These are phyloP conservation scores for Aleiodes alternator DNA, from an alignment of 2,888 invertebrate genomes.

Conservation along the genomic window DNA sequence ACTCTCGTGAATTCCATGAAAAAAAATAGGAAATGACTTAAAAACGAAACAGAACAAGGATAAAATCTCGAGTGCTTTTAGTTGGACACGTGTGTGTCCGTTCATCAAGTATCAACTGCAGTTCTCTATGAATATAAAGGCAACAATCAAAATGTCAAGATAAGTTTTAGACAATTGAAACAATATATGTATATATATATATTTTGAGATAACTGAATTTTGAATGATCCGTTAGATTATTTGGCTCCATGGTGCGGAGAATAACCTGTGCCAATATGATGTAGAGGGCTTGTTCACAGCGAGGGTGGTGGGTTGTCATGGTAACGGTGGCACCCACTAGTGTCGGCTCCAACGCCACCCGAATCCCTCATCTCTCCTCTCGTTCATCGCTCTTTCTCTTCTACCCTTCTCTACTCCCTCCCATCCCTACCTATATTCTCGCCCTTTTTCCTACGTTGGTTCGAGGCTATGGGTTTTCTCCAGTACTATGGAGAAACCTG, in stretches of 20 bases:
- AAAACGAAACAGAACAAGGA: neutral
- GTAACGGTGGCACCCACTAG: slow-evolving; percentile 80
- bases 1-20: neutral
- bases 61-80: neutral
- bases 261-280: slow-evolving; percentile 61
- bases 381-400: slow-evolving; percentile 55
- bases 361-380: slow-evolving; percentile 74
- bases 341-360: slow-evolving; percentile 79
- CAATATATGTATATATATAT: neutral
- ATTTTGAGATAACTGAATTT: slow-evolving; percentile 21
- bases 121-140: neutral
- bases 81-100: slow-evolving; percentile 13
- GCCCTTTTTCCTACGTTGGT: slow-evolving; percentile 38
- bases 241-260: slow-evolving; percentile 58
- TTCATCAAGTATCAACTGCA: neutral
- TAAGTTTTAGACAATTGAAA: neutral
- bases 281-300: slow-evolving; percentile 73
- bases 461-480: slow-evolving; percentile 18
- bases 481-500: neutral
- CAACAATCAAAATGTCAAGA: neutral
- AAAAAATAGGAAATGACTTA: neutral
- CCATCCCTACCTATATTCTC: slow-evolving; percentile 61
- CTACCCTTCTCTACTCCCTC: slow-evolving; percentile 62
- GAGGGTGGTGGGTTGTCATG: slow-evolving; percentile 78
- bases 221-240: slow-evolving; percentile 58